Evolutionary conservation across 2,888 invertebrate species (phyloP), one percentile per base, ranked within the genome.

Genomic region (Tridacna crocea): DNA sequence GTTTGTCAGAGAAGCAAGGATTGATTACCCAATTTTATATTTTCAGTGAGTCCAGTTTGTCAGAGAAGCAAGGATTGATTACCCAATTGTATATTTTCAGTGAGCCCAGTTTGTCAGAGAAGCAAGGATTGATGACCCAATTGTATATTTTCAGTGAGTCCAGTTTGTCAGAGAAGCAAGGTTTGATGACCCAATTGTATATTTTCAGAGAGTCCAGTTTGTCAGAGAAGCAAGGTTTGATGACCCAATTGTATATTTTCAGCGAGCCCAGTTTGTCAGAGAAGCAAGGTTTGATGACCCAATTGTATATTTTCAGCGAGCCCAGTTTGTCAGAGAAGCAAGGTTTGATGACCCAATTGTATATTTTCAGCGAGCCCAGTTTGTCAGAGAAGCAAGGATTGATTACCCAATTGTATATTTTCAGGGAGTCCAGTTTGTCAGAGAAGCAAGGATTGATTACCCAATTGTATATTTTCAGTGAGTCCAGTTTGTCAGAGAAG

Each of bases 31-130:
- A 36, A 4, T 36, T 8, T 0, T 85, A 19, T 80, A 75, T 48
- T 85, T 83, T 61, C 87, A 94, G 93, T 81, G 93, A 94, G 75
- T 93, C 93, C 13, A 93, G 93, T 82, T 66, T 91, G 26, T 89
- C 92, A 72, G 93, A 93, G 85, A 90, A 90, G 83, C 80, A 91
- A 79, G 92, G n/a, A n/a, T n/a, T n/a, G n/a, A n/a, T 36, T 36
- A 4, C 36, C 36, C 36, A 36, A 4, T 36, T 36, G 0, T 85
- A n/a, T 79, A 76, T 51, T 84, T 83, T 61, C 87, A 93, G 93
- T 80, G 93, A 36, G 36, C 36, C 36, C 36, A 36, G 36, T 36
- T 36, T 36, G 36, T 36, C 36, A 36, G 36, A 36, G 36, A 36
- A 36, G 36, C 36, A 36, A 36, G 36, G 3, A 4, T 36, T 36